Base-by-base conservation (phyloP, 2,113 vertebrate species). In the Empidonax alnorum region DNA sequence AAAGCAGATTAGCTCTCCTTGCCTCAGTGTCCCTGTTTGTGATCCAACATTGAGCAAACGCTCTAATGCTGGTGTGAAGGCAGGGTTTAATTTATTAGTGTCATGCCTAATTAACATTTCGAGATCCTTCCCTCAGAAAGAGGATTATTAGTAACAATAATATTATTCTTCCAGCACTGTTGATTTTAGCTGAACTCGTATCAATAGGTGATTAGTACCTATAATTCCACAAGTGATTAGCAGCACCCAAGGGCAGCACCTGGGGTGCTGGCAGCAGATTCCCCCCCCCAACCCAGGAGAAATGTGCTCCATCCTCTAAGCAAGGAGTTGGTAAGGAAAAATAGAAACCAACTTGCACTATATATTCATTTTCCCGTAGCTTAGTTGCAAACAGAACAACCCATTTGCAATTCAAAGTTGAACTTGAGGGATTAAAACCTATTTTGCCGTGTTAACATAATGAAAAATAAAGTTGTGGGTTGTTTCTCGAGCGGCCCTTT, bases 1-100 rank as follows among this genome's bases (percentile, higher is more conserved):
- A 30, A 52, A 84, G 82, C 4, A 27, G 85, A 80, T 88, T 55
- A 84, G 24, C 85, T 88, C 82, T 44, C 81, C 73, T 62, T 93
- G 93, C 96, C 94, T 95, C 93, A 62, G 76, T 81, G 76, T 96
- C 69, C 92, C 88, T 47, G 9, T 63, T 77, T 78, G 85, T 47
- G 72, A n/a, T 39, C 14, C 2, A 44, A 27, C 4, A 27, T 7
- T 35, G 18, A 22, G 63, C 17, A 27, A 89, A 62, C 3, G 69
- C 63, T 53, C 49, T 11, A 65, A 63, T 65, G 35, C 78, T 28
- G 83, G 8, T 37, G 50, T 41, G 85, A 86, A 74, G 52, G 46
- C 72, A 82, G 91, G 73, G 73, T 18, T 91, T 75, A 28, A 82
- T 95, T 95, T 86, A 63, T 94, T 84, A 86, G 37, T 37, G 75